Base-by-base conservation (phyloP, 2,797 vertebrate species). In the Pristis pectinata region DNA sequence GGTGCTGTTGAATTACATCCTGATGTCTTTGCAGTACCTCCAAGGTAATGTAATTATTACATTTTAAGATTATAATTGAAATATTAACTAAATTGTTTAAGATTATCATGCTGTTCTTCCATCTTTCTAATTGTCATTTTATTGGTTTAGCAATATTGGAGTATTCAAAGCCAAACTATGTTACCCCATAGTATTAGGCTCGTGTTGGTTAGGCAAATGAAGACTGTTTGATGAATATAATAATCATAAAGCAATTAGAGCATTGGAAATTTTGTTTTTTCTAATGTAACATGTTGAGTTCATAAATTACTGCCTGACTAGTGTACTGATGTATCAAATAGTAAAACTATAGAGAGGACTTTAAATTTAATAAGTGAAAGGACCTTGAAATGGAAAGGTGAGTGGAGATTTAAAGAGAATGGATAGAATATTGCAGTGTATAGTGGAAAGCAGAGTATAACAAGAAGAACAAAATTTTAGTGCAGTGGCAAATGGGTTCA, bases 1-100 rank as follows among this genome's bases (percentile, higher is more conserved):
- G 98, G 98, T 24, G 72, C 98, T 94, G 95, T 98, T 3, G 97
- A 99, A 61, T 97, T 99, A 92, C 98, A 99, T 95, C 98, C 98
- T 0, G 98, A 99, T 1, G 97, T 99, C n/a, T 99, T 99, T 41
- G 97, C 97, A 0, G 97, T 98, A 1, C 96, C 95, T 61, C 97
- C 98, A 27, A 97, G 98, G 98, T 99, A 95, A 95, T 83, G 22
- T 85, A 30, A 67, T 94, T 27, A 67, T 37, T 94, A 61, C 34
- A 49, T 77, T 94, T 94, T 7, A 56, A 59, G 74, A 94, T 77
- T 49, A 37, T 34, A 82, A 53, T 34, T 53, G 41, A 94, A 53
- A 77, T 34, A 30, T 49, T 19, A 94, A 30, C 6, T 49, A 74
- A 74, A n/a, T 94, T 30, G 15, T 30, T 94, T 94, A 82, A 24